Conservation (phyloP, 2,797 vertebrate species). For the Tachyglossus aculeatus region DNA sequence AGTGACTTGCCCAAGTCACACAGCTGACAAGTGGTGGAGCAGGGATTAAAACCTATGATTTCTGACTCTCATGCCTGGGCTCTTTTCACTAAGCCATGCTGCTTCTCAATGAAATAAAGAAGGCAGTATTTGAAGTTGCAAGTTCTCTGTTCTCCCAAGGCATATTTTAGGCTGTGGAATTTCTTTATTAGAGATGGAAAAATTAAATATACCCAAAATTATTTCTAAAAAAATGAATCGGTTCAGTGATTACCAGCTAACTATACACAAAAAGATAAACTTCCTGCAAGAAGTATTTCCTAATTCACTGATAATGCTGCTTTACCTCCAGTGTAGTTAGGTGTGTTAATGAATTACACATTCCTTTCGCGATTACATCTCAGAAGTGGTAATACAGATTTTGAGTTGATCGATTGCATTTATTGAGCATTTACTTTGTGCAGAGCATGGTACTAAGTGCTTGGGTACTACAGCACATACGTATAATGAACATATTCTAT, state of each 20-base stretch:
- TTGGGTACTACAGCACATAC: too few species aligned
- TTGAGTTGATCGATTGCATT: too few species aligned
- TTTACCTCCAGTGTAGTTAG: constrained; percentile 6
- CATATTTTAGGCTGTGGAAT: constrained; percentile 27
- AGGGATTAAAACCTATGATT: too few species aligned
- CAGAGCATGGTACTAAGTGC: too few species aligned
- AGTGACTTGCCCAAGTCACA: too few species aligned
- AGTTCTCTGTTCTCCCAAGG: constrained; percentile 55
- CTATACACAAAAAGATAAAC: background rate
- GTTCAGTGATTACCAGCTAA: constrained; percentile 17
- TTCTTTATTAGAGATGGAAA: constrained; percentile 50
- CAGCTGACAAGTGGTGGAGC: too few species aligned
- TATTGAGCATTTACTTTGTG: too few species aligned
- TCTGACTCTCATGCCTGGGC: too few species aligned
- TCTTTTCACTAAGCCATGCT: too few species aligned
- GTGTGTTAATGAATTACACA: background rate
- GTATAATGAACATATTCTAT: too few species aligned
- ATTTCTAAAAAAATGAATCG: background rate
- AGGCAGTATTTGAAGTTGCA: constrained; percentile 62
- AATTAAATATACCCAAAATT: constrained; percentile 7
- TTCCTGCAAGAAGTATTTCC: background rate
- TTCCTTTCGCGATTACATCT: constrained; percentile 12
- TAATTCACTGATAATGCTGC: background rate
- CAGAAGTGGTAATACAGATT: background rate
- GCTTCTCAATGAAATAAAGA: constrained; percentile 74